Conservation (phyloP, 1,140 invertebrate genomes). For the Pteromalus puparum region DNA sequence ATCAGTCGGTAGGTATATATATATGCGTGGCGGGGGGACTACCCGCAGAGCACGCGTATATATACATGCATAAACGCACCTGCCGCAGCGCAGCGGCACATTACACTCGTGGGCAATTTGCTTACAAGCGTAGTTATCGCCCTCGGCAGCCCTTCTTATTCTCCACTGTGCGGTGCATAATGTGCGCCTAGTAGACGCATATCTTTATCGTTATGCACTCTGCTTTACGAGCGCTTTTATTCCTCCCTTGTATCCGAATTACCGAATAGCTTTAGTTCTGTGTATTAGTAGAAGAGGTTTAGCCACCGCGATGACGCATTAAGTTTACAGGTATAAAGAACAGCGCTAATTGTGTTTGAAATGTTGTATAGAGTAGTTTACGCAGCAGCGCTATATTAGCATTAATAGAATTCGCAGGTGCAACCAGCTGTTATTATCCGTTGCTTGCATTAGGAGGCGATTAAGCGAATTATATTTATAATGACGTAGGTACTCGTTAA, state of each 20-base stretch:
- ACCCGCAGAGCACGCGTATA: neutral
- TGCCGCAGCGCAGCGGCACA: neutral
- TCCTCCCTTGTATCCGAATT: too few relatives aligned
- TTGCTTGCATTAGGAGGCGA: conserved; percentile 23
- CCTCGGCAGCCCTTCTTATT: neutral
- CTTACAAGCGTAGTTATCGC: neutral
- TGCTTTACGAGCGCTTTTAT: too few relatives aligned
- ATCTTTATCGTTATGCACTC: too few relatives aligned
- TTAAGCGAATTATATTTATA: conserved; percentile 50
- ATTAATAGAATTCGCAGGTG: conserved; percentile 46
- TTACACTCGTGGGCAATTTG: neutral
- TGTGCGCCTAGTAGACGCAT: too few relatives aligned
- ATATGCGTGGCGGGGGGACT: too few relatives aligned
- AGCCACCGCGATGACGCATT: too few relatives aligned
- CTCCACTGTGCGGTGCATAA: too few relatives aligned
- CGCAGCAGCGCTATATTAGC: neutral
- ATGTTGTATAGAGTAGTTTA: neutral
- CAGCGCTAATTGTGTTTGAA: neutral
- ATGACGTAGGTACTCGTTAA: conserved; percentile 42
- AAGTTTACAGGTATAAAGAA: too few relatives aligned
- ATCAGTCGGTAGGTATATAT: neutral
- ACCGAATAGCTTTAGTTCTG: too few relatives aligned
- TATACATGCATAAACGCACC: neutral
- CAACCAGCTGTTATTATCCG: conserved; percentile 28
- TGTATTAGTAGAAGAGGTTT: too few relatives aligned